Evolutionary conservation across 2,113 vertebrate species (phyloP).

Genomic region (Cercocebus atys): DNA sequence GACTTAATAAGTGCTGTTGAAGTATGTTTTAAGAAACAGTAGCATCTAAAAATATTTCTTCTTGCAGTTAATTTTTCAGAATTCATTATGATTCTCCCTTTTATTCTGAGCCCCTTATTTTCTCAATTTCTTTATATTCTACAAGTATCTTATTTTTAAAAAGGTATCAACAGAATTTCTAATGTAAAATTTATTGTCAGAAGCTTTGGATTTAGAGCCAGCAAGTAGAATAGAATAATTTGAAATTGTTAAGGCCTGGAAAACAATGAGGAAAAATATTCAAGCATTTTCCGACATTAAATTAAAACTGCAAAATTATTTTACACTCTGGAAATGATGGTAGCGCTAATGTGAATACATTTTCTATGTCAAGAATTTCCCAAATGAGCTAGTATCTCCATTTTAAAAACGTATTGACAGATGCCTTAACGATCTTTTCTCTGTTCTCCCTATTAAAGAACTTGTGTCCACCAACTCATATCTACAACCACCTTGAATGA

Average conservation of each 20-base stretch:
- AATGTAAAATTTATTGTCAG: neutral
- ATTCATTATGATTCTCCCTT: neutral
- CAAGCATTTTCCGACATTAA: neutral
- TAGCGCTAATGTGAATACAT: neutral
- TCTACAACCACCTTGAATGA: neutral
- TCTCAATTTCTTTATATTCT: neutral
- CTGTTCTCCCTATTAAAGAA: neutral
- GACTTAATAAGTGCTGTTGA: neutral
- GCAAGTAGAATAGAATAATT: neutral
- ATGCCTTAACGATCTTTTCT: neutral
- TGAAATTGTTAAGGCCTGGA: neutral
- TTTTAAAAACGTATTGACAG: neutral
- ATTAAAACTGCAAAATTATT: neutral
- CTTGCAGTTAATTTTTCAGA: neutral
- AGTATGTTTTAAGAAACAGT: neutral
- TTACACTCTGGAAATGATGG: neutral
- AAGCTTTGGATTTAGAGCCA: neutral
- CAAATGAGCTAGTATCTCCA: neutral
- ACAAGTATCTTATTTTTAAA: neutral
- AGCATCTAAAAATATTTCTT: neutral
- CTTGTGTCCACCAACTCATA: fast-evolving
- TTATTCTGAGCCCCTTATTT: neutral
- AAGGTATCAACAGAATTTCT: neutral
- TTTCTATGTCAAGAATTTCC: neutral
- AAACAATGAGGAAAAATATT: constrained; percentile 23